Percentiles rank a stretch among this genome's conserved stretches.
These are phyloP conservation scores for Triops cancriformis DNA, from an alignment of 1,140 invertebrate genomes.

Conservation along the genomic window DNA sequence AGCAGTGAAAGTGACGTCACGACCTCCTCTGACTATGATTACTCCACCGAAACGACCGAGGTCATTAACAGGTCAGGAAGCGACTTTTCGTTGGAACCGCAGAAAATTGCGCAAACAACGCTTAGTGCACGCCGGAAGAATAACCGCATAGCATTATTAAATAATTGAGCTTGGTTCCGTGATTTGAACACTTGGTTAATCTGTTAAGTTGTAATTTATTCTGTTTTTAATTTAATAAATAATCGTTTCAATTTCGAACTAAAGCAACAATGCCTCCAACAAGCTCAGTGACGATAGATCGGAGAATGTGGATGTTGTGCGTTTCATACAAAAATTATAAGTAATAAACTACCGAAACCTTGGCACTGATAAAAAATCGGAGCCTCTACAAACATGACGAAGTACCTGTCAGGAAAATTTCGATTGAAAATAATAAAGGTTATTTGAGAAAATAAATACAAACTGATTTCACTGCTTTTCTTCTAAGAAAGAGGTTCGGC, in stretches of 20 bases:
- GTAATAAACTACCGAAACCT: too few relatives aligned
- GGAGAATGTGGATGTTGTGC: too few relatives aligned
- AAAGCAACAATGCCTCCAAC: neutral
- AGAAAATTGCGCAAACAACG: neutral
- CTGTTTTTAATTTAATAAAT: neutral
- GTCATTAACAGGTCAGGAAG: neutral
- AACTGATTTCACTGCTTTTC: too few relatives aligned
- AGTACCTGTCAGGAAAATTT: too few relatives aligned
- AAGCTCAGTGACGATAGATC: too few relatives aligned
- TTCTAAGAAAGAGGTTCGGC: too few relatives aligned
- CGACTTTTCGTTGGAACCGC: neutral
- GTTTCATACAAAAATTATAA: too few relatives aligned
- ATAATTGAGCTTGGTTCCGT: neutral
- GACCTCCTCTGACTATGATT: neutral
- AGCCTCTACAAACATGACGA: too few relatives aligned
- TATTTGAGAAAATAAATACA: too few relatives aligned
- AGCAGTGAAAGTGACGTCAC: neutral
- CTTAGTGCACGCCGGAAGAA: neutral
- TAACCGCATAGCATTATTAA: neutral
- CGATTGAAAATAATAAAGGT: too few relatives aligned
- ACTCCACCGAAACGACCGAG: neutral
- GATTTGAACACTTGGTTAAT: neutral
- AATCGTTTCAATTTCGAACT: neutral
- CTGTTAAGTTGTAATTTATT: neutral
- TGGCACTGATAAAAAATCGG: too few relatives aligned